Percentiles rank a stretch among this genome's conserved stretches.
Conservation (phyloP, 53 echinoderm and acorn worm genomes). For the Zoroaster sp. region DNA sequence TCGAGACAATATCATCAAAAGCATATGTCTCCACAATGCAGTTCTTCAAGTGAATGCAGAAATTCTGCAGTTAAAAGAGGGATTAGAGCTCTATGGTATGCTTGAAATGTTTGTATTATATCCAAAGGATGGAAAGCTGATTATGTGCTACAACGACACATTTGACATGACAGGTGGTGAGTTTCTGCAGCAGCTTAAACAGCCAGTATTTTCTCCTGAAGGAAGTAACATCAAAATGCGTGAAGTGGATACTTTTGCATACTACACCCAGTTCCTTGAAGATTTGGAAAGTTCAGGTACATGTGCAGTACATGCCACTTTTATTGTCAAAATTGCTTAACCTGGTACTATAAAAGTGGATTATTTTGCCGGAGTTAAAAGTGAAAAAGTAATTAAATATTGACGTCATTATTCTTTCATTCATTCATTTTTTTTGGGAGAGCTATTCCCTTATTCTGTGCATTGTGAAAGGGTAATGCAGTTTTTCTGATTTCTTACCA, state of each 20-base stretch:
- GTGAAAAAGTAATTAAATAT: background rate
- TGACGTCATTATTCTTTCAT: background rate
- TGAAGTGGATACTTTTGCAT: background rate
- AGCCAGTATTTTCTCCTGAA: background rate
- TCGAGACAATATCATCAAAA: background rate
- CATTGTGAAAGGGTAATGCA: background rate
- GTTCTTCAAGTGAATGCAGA: background rate
- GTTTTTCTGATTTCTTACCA: background rate
- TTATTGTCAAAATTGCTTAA: background rate
- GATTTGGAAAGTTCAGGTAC: background rate
- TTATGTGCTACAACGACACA: background rate
- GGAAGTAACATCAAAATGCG: background rate
- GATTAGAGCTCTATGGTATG: background rate
- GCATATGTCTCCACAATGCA: background rate
- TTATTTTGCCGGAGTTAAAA: background rate
- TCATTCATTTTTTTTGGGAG: background rate
- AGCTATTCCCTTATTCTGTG: background rate
- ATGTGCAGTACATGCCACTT: background rate
- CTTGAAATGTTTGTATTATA: background rate
- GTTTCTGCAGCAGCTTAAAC: background rate
- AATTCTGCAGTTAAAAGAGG: background rate
- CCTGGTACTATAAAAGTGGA: background rate
- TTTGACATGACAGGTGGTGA: background rate
- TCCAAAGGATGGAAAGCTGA: background rate
- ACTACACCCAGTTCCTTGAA: slow-evolving; percentile 4